phyloP scores from a whole-genome alignment of 2,113 vertebrate genomes.

The Perca schrenkii region DNA sequence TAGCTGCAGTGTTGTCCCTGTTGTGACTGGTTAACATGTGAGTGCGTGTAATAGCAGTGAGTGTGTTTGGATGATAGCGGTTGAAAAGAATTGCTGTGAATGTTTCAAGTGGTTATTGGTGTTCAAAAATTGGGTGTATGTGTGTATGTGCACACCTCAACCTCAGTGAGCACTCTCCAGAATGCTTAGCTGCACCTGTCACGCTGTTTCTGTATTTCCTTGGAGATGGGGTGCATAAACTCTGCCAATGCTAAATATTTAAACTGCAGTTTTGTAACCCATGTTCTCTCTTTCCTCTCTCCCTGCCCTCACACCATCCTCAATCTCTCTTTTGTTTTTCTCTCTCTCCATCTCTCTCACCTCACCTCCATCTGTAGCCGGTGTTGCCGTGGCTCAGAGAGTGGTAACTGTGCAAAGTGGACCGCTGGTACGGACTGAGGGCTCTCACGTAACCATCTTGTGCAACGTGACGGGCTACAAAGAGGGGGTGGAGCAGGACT shows the following conservation, averaged over 20 bases:
- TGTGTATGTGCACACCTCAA: conserved; percentile 13
- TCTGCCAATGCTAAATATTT: conserved; percentile 63
- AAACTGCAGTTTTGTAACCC: conserved; percentile 70
- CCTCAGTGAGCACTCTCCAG: conserved; percentile 42
- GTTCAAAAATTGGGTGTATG: conserved; percentile 2
- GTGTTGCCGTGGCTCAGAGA: conserved; percentile 86
- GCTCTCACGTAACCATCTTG: conserved; percentile 94
- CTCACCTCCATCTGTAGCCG: conserved; percentile 46
- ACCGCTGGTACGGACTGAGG: conserved; percentile 91
- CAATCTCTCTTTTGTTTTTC: neutral
- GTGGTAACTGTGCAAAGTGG: conserved; percentile 90
- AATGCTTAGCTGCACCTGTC: conserved; percentile 65
- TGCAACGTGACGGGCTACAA: conserved; percentile 93
- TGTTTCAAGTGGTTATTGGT: conserved; percentile 47
- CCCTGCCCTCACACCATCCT: conserved; percentile 4
- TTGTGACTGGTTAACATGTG: conserved; percentile 43
- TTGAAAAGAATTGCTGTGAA: conserved; percentile 48
- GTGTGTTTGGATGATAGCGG: conserved; percentile 32
- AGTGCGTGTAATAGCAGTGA: conserved; percentile 37
- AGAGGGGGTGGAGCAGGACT: conserved; percentile 88
- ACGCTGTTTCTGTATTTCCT: conserved; percentile 50
- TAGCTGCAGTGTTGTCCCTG: conserved; percentile 28
- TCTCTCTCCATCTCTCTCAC: neutral
- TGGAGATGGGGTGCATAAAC: conserved; percentile 54
- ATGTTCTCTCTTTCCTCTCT: conserved; percentile 45